Evolutionary conservation across 92 coral and sea anemone genomes (phyloP).

Genomic region (Epizoanthus ramosus): DNA sequence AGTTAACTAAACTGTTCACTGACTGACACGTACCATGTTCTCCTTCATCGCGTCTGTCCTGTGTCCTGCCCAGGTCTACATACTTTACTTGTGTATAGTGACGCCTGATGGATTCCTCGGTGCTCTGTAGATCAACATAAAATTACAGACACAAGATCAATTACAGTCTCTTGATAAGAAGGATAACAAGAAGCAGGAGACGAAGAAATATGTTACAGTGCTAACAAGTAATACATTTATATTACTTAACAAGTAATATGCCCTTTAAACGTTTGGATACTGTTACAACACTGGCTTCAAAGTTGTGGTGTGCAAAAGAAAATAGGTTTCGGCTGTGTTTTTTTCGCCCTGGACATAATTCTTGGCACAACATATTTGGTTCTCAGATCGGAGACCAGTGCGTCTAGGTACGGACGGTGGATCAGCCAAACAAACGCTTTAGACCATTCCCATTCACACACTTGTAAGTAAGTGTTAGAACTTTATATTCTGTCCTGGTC

Average conservation of each 20-base stretch:
- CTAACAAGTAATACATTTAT: too few relatives aligned
- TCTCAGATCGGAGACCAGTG: background rate
- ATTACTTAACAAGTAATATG: too few relatives aligned
- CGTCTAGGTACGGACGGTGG: background rate
- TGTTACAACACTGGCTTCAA: too few relatives aligned
- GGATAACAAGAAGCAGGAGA: too few relatives aligned
- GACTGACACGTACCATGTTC: background rate
- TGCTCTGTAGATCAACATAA: slow-evolving; percentile 59
- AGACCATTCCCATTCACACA: background rate
- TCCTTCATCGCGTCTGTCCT: background rate
- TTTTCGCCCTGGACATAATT: background rate
- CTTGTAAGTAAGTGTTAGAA: background rate
- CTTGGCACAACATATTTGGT: background rate
- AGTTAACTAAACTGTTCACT: too few relatives aligned
- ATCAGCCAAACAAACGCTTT: background rate
- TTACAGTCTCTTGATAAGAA: too few relatives aligned
- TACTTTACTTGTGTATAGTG: slow-evolving; percentile 82
- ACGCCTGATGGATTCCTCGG: slow-evolving; percentile 87
- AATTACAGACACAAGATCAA: too few relatives aligned
- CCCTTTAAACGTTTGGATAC: too few relatives aligned
- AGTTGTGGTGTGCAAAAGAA: too few relatives aligned
- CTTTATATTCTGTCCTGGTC: background rate
- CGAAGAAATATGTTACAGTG: too few relatives aligned
- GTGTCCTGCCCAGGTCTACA: slow-evolving; percentile 53
- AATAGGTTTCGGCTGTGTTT: background rate